phyloP scores from a whole-genome alignment of 2,113 vertebrate genomes.

The Saccopteryx bilineata region DNA sequence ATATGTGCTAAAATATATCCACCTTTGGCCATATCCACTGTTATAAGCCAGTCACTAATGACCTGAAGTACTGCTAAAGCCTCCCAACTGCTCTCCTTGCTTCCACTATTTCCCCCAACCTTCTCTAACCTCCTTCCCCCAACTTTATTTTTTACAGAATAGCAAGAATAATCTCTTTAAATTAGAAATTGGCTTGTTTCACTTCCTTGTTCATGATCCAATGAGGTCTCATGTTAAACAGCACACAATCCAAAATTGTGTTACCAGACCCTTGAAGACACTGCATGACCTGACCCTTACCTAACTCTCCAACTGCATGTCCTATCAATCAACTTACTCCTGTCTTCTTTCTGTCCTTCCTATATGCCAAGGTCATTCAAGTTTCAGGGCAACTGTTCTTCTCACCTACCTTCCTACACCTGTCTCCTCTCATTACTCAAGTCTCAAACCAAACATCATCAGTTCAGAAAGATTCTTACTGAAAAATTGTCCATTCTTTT shows the following conservation, averaged over 20 bases:
- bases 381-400: neutral
- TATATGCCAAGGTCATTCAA: neutral
- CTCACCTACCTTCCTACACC: neutral
- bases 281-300: neutral
- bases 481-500: neutral
- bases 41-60: neutral
- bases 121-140: neutral
- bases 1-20: neutral
- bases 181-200: neutral
- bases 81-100: neutral
- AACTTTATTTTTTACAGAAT: neutral
- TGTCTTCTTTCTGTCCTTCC: constrained; percentile 1
- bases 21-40: neutral
- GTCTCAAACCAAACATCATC: constrained; percentile 18
- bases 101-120: neutral
- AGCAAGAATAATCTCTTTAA: constrained; percentile 13
- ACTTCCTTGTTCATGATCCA: neutral
- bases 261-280: neutral
- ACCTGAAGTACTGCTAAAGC: neutral
- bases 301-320: neutral
- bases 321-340: neutral
- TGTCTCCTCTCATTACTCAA: neutral
- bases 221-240: neutral
- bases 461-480: neutral
- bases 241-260: neutral